Percentiles rank a stretch among this genome's conserved stretches.
Evolutionary conservation across 1,140 invertebrate genomes (phyloP).

Genomic region (Teleogryllus occipitalis): DNA sequence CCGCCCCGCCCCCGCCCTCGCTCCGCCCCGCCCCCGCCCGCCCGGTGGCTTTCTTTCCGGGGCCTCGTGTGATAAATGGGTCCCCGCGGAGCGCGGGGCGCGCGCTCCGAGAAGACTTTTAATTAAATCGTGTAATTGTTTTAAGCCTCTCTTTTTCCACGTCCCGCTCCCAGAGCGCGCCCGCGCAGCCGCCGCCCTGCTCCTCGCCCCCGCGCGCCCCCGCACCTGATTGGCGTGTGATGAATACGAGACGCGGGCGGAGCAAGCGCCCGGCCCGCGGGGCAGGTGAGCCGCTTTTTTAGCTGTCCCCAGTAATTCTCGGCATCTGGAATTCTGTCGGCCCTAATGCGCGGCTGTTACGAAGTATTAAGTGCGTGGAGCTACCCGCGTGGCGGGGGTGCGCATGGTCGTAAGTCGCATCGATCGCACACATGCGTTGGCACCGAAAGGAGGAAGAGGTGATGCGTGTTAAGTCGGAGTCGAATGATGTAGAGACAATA

Average conservation of each 20-base stretch:
- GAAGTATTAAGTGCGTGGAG: neutral
- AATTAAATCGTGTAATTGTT: slow-evolving; percentile 19
- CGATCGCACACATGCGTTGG: too few relatives aligned
- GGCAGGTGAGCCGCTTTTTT: neutral
- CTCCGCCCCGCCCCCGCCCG: too few relatives aligned
- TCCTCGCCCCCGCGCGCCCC: neutral
- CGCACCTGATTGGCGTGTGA: neutral
- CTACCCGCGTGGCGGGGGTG: too few relatives aligned
- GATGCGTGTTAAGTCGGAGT: too few relatives aligned
- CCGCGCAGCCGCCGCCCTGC: too few relatives aligned
- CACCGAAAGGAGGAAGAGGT: too few relatives aligned
- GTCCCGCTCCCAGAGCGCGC: neutral
- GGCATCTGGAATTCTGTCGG: neutral
- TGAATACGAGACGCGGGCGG: neutral
- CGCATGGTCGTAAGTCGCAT: too few relatives aligned
- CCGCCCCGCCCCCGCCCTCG: too few relatives aligned
- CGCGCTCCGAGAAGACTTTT: slow-evolving; percentile 10
- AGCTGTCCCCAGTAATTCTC: neutral
- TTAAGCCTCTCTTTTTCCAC: slow-evolving; percentile 10
- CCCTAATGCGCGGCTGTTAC: neutral
- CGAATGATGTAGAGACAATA: too few relatives aligned
- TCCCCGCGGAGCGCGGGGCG: slow-evolving; percentile 8
- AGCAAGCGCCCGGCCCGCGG: neutral
- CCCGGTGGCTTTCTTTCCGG: slow-evolving; percentile 2
- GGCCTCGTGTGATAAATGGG: slow-evolving; percentile 13